Evolutionary conservation across 1,140 invertebrate genomes (phyloP), one percentile per base, ranked within the genome.

Genomic region (Hypothenemus hampei): DNA sequence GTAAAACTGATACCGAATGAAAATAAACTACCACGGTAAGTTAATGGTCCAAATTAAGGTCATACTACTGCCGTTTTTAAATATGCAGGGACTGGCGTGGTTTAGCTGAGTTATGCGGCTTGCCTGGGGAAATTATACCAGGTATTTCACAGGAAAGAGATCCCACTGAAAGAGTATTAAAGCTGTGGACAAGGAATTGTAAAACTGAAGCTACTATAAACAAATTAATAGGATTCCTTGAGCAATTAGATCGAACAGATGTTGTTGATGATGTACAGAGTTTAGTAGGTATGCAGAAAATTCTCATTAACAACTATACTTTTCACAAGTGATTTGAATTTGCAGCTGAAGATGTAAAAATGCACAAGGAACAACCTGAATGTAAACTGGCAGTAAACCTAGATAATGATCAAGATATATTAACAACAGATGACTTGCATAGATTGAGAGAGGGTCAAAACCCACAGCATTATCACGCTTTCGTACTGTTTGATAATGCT

Each of bases 401-500:
- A 1, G 56, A 61, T 6, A 43, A 37, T 18, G 65, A 64, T 41
- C 59, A 58, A 41, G 39, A 64, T 37, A 64, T 49, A 43, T 72
- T 49, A 29, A 71, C 72, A 59, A 31, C 40, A 73, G 79, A 78
- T 60, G 81, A 83, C 70, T 63, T 78, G 11, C 60, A 71, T 11
- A 70, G 75, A 46, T 59, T 73, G 8, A 68, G 72, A 10, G 66
- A 75, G 63, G 78, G 80, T 13, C 60, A 77, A 43, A 64, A 72
- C 43, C 71, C 73, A 39, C 78, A 81, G 62, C 69, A 67, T 40
- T 87, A 87, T 61, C 81, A 87, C 73, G 85, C 84, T 4, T 86
- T 83, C 65, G 72, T 87, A 23, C 65, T 86, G n/a, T 86, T 77
- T 67, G 78, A 79, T n/a, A 80, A 86, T 53, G 80, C 83, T 50